These are phyloP conservation scores for Onychostruthus taczanowskii DNA, from an alignment of 2,113 vertebrate genomes.

Conservation along the genomic window DNA sequence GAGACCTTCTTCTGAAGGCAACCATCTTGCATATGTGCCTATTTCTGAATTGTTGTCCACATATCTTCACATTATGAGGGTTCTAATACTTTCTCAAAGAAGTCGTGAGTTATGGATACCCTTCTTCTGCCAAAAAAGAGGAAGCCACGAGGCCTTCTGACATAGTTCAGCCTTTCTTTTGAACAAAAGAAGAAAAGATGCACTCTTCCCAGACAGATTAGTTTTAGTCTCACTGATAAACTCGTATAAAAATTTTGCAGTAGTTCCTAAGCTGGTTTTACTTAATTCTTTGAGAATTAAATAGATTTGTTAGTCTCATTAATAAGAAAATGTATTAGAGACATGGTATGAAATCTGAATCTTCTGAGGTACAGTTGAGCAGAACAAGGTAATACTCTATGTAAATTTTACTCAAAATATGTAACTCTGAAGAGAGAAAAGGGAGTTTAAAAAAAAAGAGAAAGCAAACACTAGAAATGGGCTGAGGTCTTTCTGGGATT, in stretches of 20 bases:
- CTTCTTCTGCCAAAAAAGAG: not conserved
- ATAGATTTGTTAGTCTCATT: not conserved
- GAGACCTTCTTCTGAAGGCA: constrained; percentile 4
- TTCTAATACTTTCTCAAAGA: constrained; percentile 6
- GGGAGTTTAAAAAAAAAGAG: rapidly evolving
- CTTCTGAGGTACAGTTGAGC: not conserved
- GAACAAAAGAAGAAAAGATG: not conserved
- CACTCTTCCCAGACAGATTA: not conserved
- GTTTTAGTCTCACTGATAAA: not conserved
- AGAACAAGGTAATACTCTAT: not conserved
- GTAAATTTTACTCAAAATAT: not conserved
- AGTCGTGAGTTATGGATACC: not conserved
- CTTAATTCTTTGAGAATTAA: not conserved
- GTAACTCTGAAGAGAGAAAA: not conserved
- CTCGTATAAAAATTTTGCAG: not conserved
- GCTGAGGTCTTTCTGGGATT: not conserved
- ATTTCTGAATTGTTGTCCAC: not conserved
- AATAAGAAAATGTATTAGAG: not conserved
- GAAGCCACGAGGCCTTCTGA: not conserved
- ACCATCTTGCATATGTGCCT: constrained; percentile 16
- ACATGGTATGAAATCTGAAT: not conserved
- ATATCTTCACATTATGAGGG: not conserved
- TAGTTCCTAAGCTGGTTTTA: not conserved
- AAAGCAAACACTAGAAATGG: not conserved
- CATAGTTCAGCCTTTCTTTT: not conserved